Evolutionary conservation across 2,888 invertebrate genomes (phyloP).

Genomic region (Pheosia tremula): DNA sequence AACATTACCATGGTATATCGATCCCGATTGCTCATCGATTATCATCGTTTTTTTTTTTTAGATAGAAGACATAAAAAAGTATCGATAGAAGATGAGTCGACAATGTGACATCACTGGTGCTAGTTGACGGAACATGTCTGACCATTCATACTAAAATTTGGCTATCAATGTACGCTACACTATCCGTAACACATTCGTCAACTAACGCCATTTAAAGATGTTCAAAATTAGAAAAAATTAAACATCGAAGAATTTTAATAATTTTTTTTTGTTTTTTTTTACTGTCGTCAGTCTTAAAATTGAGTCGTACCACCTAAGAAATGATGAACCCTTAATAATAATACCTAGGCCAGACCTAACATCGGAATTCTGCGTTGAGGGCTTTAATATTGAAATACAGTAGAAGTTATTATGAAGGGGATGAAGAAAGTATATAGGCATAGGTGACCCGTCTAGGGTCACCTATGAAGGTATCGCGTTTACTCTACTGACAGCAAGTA

Average conservation of each 20-base stretch:
- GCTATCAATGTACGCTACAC: constrained; percentile 63
- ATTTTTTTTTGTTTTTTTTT: constrained; percentile 61
- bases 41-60: constrained; percentile 64
- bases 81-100: constrained; percentile 65
- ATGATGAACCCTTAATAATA: constrained; percentile 76
- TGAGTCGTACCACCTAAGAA: constrained; percentile 83
- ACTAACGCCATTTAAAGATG: constrained; percentile 45
- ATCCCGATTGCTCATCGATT: constrained; percentile 58
- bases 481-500: constrained; percentile 45
- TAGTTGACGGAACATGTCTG: constrained; percentile 52
- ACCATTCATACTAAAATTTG: constrained; percentile 56
- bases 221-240: constrained; percentile 61
- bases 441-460: constrained; percentile 40
- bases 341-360: constrained; percentile 79
- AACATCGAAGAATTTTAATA: constrained; percentile 50
- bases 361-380: constrained; percentile 45
- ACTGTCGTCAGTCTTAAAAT: constrained; percentile 85
- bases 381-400: constrained; percentile 44
- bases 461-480: constrained; percentile 4
- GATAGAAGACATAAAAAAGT: constrained; percentile 73
- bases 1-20: constrained; percentile 65
- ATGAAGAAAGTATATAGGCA: constrained; percentile 57
- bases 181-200: constrained; percentile 50
- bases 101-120: constrained; percentile 46
- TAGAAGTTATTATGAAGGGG: constrained; percentile 57